Conservation (phyloP, 1,140 invertebrate species). For the Trissolcus basalis region DNA sequence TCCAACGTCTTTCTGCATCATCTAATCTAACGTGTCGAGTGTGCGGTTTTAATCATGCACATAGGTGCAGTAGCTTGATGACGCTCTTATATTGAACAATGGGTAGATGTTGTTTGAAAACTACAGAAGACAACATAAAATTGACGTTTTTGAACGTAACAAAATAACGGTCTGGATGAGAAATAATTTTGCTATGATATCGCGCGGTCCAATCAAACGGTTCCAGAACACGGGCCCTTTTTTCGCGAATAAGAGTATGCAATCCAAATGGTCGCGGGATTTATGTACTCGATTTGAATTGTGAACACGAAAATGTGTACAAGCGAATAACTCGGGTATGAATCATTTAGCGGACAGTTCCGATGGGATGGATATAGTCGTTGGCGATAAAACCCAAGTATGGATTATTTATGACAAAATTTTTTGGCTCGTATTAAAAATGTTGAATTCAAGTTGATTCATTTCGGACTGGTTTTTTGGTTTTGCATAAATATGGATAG, state of each 20-base stretch:
- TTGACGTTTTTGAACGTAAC: too few species aligned
- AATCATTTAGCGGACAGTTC: constrained; percentile 38
- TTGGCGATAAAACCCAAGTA: constrained; percentile 14
- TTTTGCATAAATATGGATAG: constrained; percentile 6
- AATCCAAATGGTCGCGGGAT: constrained; percentile 33
- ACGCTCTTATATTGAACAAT: too few species aligned
- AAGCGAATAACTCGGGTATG: constrained; percentile 33
- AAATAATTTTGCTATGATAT: constrained; percentile 47
- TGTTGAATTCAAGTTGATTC: too few species aligned
- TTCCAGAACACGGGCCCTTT: constrained; percentile 31
- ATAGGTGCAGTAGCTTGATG: too few species aligned
- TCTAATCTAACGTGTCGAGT: too few species aligned
- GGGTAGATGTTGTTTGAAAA: too few species aligned
- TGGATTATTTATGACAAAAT: background rate
- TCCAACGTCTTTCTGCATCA: too few species aligned
- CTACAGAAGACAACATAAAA: too few species aligned
- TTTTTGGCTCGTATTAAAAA: too few species aligned
- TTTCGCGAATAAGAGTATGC: constrained; percentile 13
- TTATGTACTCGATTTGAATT: constrained; percentile 48
- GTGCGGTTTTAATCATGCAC: too few species aligned
- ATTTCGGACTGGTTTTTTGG: too few species aligned
- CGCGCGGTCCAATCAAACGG: constrained; percentile 31
- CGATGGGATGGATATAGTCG: constrained; percentile 29
- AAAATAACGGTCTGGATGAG: constrained; percentile 41
- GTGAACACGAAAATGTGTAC: constrained; percentile 47